Conservation (phyloP, 2,888 invertebrate genomes). For the Blastobasis adustella region DNA sequence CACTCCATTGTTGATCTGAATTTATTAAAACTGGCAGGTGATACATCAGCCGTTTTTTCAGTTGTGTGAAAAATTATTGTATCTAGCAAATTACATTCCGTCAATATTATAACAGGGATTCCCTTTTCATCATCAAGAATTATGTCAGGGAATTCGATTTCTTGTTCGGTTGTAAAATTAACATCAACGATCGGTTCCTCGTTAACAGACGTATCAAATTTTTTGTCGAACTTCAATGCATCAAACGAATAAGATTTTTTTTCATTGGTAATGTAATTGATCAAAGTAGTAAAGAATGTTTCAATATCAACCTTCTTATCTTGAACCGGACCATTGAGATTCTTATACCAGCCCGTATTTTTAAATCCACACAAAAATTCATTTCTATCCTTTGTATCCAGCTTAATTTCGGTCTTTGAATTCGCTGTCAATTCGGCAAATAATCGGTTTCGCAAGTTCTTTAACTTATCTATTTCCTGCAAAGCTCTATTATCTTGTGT, state of each 20-base stretch:
- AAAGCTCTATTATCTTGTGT: conserved; percentile 17
- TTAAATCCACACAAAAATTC: conserved; percentile 20
- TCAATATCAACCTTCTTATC: background rate
- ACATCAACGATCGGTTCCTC: conserved; percentile 26
- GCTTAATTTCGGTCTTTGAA: conserved; percentile 4
- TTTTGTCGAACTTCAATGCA: conserved; percentile 26
- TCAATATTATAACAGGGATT: conserved; percentile 32
- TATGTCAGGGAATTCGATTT: conserved; percentile 38
- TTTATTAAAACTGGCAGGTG: conserved; percentile 28
- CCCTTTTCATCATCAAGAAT: conserved; percentile 35
- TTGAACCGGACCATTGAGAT: background rate
- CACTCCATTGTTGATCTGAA: conserved; percentile 32
- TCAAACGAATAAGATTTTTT: conserved; percentile 33
- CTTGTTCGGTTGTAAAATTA: conserved; percentile 26
- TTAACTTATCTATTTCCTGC: conserved; percentile 28
- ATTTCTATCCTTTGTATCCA: conserved; percentile 23
- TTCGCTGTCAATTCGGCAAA: conserved; percentile 19
- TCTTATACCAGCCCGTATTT: conserved; percentile 23
- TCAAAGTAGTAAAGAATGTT: background rate
- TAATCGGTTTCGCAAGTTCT: conserved; percentile 21
- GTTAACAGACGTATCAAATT: conserved; percentile 15
- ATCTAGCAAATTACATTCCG: conserved; percentile 25
- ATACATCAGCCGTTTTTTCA: background rate
- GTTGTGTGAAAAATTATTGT: conserved; percentile 28
- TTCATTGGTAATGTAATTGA: conserved; percentile 13